Conservation (phyloP, 2,888 invertebrate species). For the Cheilosia pagana region DNA sequence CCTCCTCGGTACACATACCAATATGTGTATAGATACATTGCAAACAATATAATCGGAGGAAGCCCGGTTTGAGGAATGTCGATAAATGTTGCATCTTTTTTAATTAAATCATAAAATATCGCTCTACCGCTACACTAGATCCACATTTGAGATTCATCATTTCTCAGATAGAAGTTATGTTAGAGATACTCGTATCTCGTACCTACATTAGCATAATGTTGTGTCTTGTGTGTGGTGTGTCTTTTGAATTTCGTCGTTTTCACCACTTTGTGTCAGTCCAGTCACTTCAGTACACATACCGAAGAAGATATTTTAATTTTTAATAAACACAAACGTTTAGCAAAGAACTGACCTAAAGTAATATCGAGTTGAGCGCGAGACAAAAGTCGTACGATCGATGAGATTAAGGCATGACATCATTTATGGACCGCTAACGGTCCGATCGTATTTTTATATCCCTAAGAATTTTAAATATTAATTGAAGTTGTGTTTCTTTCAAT, state of each 20-base stretch:
- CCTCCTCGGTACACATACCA: not conserved
- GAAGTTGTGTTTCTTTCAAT: not conserved
- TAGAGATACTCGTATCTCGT: not conserved
- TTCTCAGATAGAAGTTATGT: slow-evolving; percentile 1
- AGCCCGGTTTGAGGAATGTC: slow-evolving; percentile 35
- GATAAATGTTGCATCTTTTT: slow-evolving; percentile 26
- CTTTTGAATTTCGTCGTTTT: slow-evolving; percentile 1
- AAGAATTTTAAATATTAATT: slow-evolving; percentile 56
- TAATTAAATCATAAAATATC: slow-evolving; percentile 4
- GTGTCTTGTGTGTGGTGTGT: not conserved
- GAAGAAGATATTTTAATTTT: not conserved
- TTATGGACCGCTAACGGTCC: slow-evolving; percentile 54
- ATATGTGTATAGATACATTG: not conserved
- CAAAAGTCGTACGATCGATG: slow-evolving; percentile 38
- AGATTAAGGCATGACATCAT: slow-evolving; percentile 61
- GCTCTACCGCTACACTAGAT: not conserved
- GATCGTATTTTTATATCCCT: slow-evolving; percentile 50
- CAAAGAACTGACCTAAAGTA: slow-evolving; percentile 63
- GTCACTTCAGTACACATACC: not conserved
- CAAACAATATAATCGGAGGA: slow-evolving; percentile 9
- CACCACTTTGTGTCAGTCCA: not conserved
- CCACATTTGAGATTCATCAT: not conserved
- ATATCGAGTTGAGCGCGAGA: slow-evolving; percentile 33
- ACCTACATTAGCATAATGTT: not conserved
- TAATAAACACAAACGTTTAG: not conserved